Evolutionary conservation across 2,888 invertebrate species (phyloP).

Genomic region (Nomada fucata): DNA sequence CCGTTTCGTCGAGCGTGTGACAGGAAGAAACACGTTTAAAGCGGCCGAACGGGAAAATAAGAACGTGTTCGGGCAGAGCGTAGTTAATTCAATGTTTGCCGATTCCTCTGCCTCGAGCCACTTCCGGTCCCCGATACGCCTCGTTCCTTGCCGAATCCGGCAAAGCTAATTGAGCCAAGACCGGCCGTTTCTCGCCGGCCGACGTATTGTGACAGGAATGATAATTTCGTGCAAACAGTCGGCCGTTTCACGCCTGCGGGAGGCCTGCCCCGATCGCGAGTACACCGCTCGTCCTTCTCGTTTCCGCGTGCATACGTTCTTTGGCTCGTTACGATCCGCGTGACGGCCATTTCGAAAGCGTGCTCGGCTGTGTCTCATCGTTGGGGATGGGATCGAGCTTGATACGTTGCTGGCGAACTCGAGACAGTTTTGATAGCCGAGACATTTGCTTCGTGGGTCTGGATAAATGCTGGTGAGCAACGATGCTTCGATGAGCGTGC

Average conservation of each 20-base stretch:
- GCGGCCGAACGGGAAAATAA: not conserved
- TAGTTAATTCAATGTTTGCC: conserved; percentile 57
- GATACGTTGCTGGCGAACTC: conserved; percentile 34
- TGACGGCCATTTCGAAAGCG: conserved; percentile 59
- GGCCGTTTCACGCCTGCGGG: conserved; percentile 74
- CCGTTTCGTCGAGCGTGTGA: conserved; percentile 3
- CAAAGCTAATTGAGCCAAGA: conserved; percentile 57
- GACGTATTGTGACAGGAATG: conserved; percentile 71
- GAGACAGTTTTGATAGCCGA: not conserved
- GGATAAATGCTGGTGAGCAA: no score
- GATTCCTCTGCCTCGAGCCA: conserved; percentile 19
- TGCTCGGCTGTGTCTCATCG: conserved; percentile 51
- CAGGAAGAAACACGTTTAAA: conserved; percentile 44
- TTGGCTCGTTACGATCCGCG: conserved; percentile 62
- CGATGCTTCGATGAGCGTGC: no score
- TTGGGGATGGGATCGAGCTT: conserved; percentile 45
- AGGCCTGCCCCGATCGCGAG: conserved; percentile 68
- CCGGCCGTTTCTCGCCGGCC: conserved; percentile 37
- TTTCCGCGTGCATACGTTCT: conserved; percentile 28
- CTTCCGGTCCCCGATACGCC: conserved; percentile 43
- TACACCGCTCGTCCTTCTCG: conserved; percentile 51
- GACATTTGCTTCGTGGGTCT: no score
- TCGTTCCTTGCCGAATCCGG: conserved; percentile 37
- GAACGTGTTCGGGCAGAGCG: conserved; percentile 10
- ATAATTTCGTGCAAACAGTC: conserved; percentile 70